These are phyloP conservation scores for Tubulanus polymorphus DNA, from an alignment of 2,888 invertebrate species.

Conservation along the genomic window DNA sequence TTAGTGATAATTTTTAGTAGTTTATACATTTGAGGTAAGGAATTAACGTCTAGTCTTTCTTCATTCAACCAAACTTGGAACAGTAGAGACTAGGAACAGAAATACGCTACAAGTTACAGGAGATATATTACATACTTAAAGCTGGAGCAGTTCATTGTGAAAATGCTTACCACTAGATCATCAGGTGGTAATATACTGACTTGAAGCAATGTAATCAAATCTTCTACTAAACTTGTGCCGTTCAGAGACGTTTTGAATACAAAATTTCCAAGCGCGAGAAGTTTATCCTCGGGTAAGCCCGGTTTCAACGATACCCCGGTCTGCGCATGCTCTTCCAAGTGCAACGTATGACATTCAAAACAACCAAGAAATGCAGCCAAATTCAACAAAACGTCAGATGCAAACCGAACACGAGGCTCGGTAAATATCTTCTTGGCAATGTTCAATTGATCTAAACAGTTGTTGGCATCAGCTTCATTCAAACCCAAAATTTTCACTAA, in stretches of 20 bases:
- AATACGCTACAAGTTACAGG: background rate
- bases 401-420: conserved; percentile 25
- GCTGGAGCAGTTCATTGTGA: no score
- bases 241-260: conserved; percentile 32
- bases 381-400: conserved; percentile 22
- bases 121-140: no score
- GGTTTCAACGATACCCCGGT: conserved; percentile 26
- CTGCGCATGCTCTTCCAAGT: no score
- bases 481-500: no score
- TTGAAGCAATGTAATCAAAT: conserved; percentile 32
- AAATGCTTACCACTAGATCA: conserved; percentile 64
- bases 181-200: conserved; percentile 58
- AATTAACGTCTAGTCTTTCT: conserved; percentile 27
- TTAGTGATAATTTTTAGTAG: conserved; percentile 51
- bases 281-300: conserved; percentile 31
- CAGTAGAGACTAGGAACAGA: conserved; percentile 35
- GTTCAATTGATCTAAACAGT: no score
- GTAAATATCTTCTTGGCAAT: no score
- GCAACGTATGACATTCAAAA: conserved; percentile 36
- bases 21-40: conserved; percentile 32
- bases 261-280: conserved; percentile 30
- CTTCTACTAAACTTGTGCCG: conserved; percentile 25
- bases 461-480: no score
- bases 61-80: conserved; percentile 43
- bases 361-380: conserved; percentile 39